Evolutionary conservation across 2,888 invertebrate species (phyloP), one percentile per base, ranked within the genome.

Genomic region (Ptilodon capucinus): DNA sequence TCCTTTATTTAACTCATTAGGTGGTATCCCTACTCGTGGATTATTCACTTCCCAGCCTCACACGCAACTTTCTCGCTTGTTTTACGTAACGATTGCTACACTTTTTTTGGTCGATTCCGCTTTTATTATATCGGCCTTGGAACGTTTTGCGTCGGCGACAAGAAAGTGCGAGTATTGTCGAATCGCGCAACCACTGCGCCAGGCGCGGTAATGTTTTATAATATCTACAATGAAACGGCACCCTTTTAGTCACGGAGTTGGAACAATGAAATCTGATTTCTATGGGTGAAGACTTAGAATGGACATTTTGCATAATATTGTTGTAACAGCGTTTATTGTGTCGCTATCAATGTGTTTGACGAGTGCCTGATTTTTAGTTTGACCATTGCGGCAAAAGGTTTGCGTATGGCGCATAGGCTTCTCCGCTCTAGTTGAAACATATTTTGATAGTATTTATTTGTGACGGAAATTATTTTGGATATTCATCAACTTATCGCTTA

Each of bases 51-150:
- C 61, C 51, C 62, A 67, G 65, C 66, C 69, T 76, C 75, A 74
- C 76, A 76, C 77, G 73, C 75, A 72, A 77, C 85, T 84, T 84
- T 84, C 81, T 74, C 79, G 67, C 47, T 55, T 28, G 39, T 50
- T 39, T 84, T 81, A 79, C 78, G 79, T 77, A 85, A 85, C 60
- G 38, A 64, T 82, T 82, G 79, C 77, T 73, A 77, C 74, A 78
- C 63, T 79, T 80, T 79, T 72, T 77, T 73, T 74, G 48, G 74
- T 68, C 74, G 71, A 82, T 74, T 79, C 79, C 73, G 69, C 73
- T 73, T 76, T 76, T 74, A 76, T 76, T 71, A 71, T 71, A 74
- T 57, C 68, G 79, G 77, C 86, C 85, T 85, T 85, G 84, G 71
- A 79, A 73, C 71, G 68, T 53, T 74, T 76, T 72, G 70, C 69